Evolutionary conservation across 2,113 vertebrate species (phyloP), one percentile per base, ranked within the genome.

Genomic region (Panurus biarmicus): DNA sequence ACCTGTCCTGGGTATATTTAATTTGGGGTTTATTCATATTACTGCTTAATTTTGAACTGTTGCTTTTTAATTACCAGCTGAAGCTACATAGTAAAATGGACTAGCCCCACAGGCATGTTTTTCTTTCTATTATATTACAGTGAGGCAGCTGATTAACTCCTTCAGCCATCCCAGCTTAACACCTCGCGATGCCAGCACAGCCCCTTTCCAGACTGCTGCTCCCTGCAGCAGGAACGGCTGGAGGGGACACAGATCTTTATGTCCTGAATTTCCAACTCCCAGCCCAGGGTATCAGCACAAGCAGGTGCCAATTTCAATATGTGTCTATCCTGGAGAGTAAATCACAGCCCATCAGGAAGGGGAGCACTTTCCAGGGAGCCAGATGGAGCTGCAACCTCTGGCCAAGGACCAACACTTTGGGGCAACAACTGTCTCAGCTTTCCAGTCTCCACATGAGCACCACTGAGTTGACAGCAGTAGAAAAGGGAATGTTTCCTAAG

Each of bases 41-140:
- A 90, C 94, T 65, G 73, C 89, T 81, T 95, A 67, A 95, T 95
- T 96, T 97, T 97, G 80, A 85, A 89, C 93, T 94, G 90, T 69
- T 92, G 86, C 96, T 92, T 92, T 96, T 96, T 96, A 96, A 96
- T 96, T 95, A 95, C 87, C 95, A 96, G 95, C 91, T 90, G 62
- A 94, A 96, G 84, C 95, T 95, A 94, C 93, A 95, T 5, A 93
- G 82, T 95, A 96, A 97, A 97, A 94, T 5, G 78, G 87, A 91
- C 92, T 93, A 70, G 90, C 76, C 79, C 89, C 94, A 93, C 75
- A 97, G 95, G 96, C 86, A 85, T 96, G 94, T 96, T 95, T 95
- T 94, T 93, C 96, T 97, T 96, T 92, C 95, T 96, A 92, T 95
- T 92, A 91, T 86, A 93, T 96, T 96, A 96, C 95, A 90, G 88